Conservation (phyloP, 2,888 invertebrate species). For the Oegoconia quadripuncta region DNA sequence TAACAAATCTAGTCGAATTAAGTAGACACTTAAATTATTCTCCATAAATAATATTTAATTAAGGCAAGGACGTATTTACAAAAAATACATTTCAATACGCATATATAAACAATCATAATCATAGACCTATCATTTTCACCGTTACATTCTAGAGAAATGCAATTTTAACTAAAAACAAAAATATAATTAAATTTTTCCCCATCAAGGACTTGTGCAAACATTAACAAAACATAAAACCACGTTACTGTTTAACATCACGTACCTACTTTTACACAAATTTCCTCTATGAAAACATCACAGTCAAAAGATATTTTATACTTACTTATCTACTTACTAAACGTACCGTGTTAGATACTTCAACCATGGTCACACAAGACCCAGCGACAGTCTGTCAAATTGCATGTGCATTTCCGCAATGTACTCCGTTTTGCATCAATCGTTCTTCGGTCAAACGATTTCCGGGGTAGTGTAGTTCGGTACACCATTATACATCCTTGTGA, state of each 20-base stretch:
- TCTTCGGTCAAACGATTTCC: too few species aligned
- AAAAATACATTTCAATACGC: conserved; percentile 45
- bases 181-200: conserved; percentile 29
- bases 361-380: too few species aligned
- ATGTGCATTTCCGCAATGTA: too few species aligned
- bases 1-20: conserved; percentile 67
- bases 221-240: conserved; percentile 56
- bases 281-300: conserved; percentile 78
- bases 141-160: conserved; percentile 60
- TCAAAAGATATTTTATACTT: conserved; percentile 57
- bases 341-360: too few species aligned
- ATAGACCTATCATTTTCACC: conserved; percentile 29
- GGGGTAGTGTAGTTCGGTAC: too few species aligned
- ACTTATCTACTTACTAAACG: conserved; percentile 35
- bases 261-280: conserved; percentile 43
- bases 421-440: too few species aligned
- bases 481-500: too few species aligned
- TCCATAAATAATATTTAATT: conserved; percentile 55
- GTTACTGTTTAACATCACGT: conserved; percentile 58
- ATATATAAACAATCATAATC: conserved; percentile 57
- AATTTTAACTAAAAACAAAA: conserved; percentile 48
- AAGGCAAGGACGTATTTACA: conserved; percentile 71
- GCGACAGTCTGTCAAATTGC: too few species aligned
- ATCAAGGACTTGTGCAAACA: conserved; percentile 51
- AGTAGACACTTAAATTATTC: conserved; percentile 48